These are phyloP conservation scores for Nesidiocoris tenuis DNA, from an alignment of 2,888 invertebrate genomes.

Conservation along the genomic window DNA sequence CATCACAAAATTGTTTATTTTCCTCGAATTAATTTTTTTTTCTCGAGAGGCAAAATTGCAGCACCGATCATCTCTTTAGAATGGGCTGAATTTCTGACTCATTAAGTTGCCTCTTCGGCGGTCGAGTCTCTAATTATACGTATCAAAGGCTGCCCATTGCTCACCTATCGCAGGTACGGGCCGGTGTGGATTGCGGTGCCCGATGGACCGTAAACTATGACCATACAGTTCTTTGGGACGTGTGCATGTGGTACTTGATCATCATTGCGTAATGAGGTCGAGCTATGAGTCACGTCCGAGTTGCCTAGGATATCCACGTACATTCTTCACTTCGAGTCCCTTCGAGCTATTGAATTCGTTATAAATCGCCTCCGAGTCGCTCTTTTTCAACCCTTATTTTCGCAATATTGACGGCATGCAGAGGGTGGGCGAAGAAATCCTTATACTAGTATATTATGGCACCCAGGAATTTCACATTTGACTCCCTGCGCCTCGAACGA, in stretches of 20 bases:
- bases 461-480: no score
- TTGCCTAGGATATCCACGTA: background rate
- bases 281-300: constrained; percentile 1
- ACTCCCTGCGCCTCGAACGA: no score
- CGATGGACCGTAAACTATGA: constrained; percentile 38
- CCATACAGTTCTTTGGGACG: constrained; percentile 17
- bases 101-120: background rate
- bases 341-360: background rate
- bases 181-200: constrained; percentile 8
- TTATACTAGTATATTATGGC: no score
- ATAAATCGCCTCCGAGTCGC: background rate
- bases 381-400: background rate
- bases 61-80: no score
- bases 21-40: no score
- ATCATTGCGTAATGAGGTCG: constrained; percentile 21
- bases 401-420: no score
- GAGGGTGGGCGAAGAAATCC: no score
- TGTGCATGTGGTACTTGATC: constrained; percentile 20
- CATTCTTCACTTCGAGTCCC: background rate
- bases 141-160: background rate
- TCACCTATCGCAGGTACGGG: background rate
- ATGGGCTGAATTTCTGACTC: no score
- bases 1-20: no score
- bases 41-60: no score
- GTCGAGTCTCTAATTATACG: background rate